Evolutionary conservation across 2,888 invertebrate genomes (phyloP), one percentile per base, ranked within the genome.

Genomic region (Rotaria magnacalcarata): DNA sequence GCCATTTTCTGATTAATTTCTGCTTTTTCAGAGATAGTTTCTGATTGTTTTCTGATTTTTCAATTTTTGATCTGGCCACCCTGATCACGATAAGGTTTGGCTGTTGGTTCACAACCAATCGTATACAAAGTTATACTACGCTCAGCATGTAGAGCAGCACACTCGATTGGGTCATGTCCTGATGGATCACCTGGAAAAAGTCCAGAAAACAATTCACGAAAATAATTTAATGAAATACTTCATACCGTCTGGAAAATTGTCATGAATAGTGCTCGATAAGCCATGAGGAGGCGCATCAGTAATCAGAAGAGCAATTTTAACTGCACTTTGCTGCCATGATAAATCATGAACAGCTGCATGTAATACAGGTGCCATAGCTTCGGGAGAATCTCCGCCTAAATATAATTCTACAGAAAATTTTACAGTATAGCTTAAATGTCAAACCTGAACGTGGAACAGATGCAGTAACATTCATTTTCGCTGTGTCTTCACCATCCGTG

Each of bases 271-370:
- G n/a, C 16, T 11, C 8, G 11, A n/a, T 84, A 86, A 43, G 7
- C 86, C 86, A 54, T 86, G 86, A n/a, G 86, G 86, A n/a, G 86
- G 86, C n/a, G 86, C 86, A 52, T 86, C 86, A 56, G 86, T 84
- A 43, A 86, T 86, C 7, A 86, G 74, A 41, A 86, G 50, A 24
- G 67, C 86, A 34, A 84, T 60, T 34, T 86, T 86, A 16, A 86
- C 84, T 41, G 86, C 86, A 74, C 84, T 50, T 10, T n/a, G 24
- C 41, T 84, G 60, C 86, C 86, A 86, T 19, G 84, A 67, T 52
- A 86, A 54, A 14, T 86, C 84, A 43, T 84, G 84, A 8, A 24
- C 2, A 11, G 74, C 58, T 75, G 84, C 86, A 52, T 58, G 41
- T 43, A 86, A 47, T 10, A n/a, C 86, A 85, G 84, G 84, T 43